A percentile compares a stretch with the other conserved stretches of the same genome.
Evolutionary conservation across 2,113 vertebrate species (phyloP).

Genomic region (Solenodon paradoxus): DNA sequence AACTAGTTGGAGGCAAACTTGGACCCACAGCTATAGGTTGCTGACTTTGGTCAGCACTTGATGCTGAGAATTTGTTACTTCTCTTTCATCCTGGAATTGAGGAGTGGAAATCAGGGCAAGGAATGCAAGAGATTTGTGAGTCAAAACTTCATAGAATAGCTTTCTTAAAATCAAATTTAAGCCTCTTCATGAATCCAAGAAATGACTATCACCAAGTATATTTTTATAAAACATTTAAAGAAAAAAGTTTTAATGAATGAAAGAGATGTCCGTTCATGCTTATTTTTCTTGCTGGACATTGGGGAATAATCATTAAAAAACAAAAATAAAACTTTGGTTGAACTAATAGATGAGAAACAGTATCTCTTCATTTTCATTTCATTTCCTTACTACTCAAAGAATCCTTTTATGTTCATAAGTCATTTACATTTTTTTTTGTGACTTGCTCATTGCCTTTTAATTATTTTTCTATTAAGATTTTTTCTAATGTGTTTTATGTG

Average conservation of each 20-base stretch:
- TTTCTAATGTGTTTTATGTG: slow-evolving; percentile 13
- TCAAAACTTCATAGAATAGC: neutral
- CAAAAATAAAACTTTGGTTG: neutral
- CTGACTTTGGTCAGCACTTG: neutral
- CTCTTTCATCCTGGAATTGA: neutral
- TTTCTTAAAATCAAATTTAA: neutral
- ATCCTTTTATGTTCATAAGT: neutral
- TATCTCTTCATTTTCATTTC: neutral
- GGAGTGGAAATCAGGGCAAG: neutral
- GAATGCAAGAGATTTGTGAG: neutral
- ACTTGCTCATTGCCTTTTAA: neutral
- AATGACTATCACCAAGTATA: neutral
- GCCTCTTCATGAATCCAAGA: neutral
- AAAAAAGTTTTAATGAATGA: slow-evolving; percentile 39
- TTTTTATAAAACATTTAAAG: slow-evolving; percentile 18
- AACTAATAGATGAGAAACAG: neutral
- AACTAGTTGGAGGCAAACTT: neutral
- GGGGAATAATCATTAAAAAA: neutral
- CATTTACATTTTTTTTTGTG: neutral
- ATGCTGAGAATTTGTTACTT: neutral
- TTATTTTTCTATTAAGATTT: neutral
- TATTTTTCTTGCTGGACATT: neutral
- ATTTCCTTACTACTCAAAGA: neutral
- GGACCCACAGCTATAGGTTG: neutral
- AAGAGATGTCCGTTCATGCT: neutral